Conservation (phyloP, 1,140 invertebrate genomes). For the Temnothorax curvispinosus region DNA sequence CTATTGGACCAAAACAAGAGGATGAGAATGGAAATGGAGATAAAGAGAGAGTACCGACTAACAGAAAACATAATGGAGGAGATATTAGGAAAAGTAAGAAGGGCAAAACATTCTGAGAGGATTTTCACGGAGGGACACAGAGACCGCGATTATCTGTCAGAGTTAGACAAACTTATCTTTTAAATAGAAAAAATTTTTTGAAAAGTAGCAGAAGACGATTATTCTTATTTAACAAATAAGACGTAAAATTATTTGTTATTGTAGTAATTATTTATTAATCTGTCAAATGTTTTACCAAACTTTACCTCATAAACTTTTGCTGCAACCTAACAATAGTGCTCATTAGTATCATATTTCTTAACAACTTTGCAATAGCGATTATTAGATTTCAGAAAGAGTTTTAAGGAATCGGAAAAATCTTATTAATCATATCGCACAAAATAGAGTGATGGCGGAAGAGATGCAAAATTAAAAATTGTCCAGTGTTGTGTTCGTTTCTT, state of each 20-base stretch:
- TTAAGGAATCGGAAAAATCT: background rate
- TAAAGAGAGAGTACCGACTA: constrained; percentile 65
- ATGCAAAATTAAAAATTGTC: constrained; percentile 44
- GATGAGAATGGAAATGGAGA: constrained; percentile 78
- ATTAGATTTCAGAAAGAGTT: background rate
- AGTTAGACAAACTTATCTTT: constrained; percentile 23
- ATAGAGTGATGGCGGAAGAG: background rate
- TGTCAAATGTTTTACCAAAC: background rate
- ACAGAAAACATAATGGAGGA: constrained; percentile 60
- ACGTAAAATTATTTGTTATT: background rate
- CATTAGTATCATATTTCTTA: background rate
- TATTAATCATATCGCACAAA: constrained; percentile 4
- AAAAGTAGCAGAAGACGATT: background rate
- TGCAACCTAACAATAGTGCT: background rate
- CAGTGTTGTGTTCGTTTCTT: background rate
- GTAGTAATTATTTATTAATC: background rate
- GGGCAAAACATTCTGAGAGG: constrained; percentile 46
- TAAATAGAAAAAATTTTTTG: background rate
- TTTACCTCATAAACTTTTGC: background rate
- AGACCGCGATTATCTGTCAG: constrained; percentile 9
- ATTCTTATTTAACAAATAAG: background rate
- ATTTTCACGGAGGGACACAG: constrained; percentile 40
- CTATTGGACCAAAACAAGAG: constrained; percentile 85
- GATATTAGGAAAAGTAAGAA: constrained; percentile 39
- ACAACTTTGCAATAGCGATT: background rate